These are phyloP conservation scores for Limnephilus auricula DNA, from an alignment of 2,888 invertebrate genomes.

Conservation along the genomic window DNA sequence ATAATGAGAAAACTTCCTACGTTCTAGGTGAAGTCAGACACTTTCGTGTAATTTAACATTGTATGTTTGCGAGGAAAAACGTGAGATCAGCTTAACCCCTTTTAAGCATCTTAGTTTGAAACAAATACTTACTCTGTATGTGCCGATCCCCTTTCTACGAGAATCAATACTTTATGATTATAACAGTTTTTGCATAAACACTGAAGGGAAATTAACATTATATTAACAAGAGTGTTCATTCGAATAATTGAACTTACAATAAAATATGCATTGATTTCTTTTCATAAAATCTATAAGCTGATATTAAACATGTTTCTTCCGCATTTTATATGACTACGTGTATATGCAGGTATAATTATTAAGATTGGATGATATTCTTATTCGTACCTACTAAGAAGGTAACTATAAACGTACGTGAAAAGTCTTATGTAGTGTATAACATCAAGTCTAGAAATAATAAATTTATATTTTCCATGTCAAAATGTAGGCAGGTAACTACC, in stretches of 20 bases:
- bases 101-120: neutral
- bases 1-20: neutral
- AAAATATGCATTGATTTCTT: too few relatives aligned
- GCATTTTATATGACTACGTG: too few relatives aligned
- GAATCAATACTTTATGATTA: neutral
- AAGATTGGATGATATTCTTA: too few relatives aligned
- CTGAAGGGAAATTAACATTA: neutral
- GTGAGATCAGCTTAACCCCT: neutral
- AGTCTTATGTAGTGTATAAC: too few relatives aligned
- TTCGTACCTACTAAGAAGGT: too few relatives aligned
- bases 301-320: too few relatives aligned
- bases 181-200: neutral
- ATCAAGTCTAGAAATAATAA: too few relatives aligned
- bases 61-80: neutral
- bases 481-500: too few relatives aligned
- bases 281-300: too few relatives aligned
- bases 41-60: neutral
- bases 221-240: neutral
- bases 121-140: neutral
- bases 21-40: neutral
- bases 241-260: neutral
- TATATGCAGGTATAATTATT: too few relatives aligned
- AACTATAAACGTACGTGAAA: too few relatives aligned
- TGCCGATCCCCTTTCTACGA: neutral
- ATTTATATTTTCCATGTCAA: too few relatives aligned